These are phyloP conservation scores for Papilio polytes DNA, from an alignment of 1,140 invertebrate species.

Conservation along the genomic window DNA sequence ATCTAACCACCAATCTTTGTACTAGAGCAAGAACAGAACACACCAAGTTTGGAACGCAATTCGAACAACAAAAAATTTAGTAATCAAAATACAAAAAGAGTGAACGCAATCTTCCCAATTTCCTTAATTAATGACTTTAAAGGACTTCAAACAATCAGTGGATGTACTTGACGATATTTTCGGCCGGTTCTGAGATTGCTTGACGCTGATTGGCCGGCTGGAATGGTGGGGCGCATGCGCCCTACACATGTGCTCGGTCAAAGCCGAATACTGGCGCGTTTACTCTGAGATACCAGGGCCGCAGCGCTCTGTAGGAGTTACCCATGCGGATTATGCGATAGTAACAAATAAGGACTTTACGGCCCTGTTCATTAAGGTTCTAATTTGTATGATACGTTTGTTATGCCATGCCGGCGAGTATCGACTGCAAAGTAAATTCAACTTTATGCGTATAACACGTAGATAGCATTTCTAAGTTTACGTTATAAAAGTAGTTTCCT, in stretches of 20 bases:
- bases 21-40: slow-evolving; percentile 56
- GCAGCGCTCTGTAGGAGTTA: slow-evolving; percentile 79
- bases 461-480: background rate
- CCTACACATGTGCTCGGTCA: slow-evolving; percentile 65
- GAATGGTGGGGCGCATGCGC: slow-evolving; percentile 80
- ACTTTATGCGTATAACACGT: slow-evolving; percentile 42
- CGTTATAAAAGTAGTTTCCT: slow-evolving; percentile 64
- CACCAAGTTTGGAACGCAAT: background rate
- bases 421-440: slow-evolving; percentile 54
- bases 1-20: slow-evolving; percentile 68
- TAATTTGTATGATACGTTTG: slow-evolving; percentile 51
- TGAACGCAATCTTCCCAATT: background rate
- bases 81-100: background rate
- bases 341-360: slow-evolving; percentile 52
- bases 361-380: background rate
- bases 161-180: slow-evolving; percentile 50
- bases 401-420: slow-evolving; percentile 71
- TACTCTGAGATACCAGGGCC: slow-evolving; percentile 77
- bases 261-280: slow-evolving; percentile 82
- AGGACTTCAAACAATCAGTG: background rate
- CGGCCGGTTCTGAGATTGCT: slow-evolving; percentile 57
- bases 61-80: background rate
- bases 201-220: slow-evolving; percentile 70
- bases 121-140: slow-evolving; percentile 3
- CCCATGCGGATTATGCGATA: slow-evolving; percentile 43